Conservation (phyloP, 1,140 invertebrate species). For the Pseudoatta argentina region DNA sequence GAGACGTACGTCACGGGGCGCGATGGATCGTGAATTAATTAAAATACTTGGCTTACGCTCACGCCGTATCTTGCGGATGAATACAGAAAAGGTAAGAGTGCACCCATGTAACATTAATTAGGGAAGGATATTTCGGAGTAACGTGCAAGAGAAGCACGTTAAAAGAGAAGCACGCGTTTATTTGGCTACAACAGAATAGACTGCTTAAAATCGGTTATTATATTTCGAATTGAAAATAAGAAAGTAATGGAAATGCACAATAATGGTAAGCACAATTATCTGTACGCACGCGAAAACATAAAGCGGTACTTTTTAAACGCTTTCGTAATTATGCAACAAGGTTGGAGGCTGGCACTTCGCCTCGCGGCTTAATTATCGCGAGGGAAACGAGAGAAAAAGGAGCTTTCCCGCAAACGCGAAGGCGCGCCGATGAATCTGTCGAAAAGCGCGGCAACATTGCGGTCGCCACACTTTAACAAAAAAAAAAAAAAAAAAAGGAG, state of each 20-base stretch:
- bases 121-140: background rate
- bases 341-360: background rate
- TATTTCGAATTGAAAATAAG: conserved; percentile 3
- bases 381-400: background rate
- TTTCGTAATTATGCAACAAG: conserved; percentile 32
- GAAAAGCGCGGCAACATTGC: conserved; percentile 47
- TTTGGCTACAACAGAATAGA: background rate
- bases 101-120: conserved; percentile 12
- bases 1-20: conserved; percentile 19
- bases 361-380: conserved; percentile 45
- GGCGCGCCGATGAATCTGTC: conserved; percentile 50
- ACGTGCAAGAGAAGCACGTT: background rate
- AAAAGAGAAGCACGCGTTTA: background rate
- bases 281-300: background rate
- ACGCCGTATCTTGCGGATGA: background rate
- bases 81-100: background rate
- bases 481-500: background rate
- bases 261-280: conserved; percentile 22
- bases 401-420: conserved; percentile 3
- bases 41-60: conserved; percentile 26
- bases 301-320: conserved; percentile 28
- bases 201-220: conserved; percentile 19
- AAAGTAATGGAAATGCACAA: conserved; percentile 48
- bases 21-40: conserved; percentile 51
- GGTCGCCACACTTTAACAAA: conserved; percentile 27